Percentiles rank a stretch among this genome's conserved stretches.
These are phyloP conservation scores for Upupa epops DNA, from an alignment of 2,113 vertebrate species.

Conservation along the genomic window DNA sequence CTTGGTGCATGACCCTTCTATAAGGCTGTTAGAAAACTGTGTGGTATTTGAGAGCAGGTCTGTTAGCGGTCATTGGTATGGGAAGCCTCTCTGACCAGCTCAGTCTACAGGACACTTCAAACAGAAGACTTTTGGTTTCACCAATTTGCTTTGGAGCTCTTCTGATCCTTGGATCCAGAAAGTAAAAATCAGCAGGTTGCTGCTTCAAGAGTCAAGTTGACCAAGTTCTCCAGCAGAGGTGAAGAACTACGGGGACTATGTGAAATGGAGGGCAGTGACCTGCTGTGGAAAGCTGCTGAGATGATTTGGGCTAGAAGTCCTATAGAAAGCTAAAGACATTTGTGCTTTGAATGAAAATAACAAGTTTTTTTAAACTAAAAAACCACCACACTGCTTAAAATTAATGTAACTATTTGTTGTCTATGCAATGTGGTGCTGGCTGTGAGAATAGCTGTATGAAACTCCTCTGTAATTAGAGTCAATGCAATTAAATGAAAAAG, in stretches of 20 bases:
- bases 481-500: not conserved
- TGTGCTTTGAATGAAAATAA: not conserved
- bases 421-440: not conserved
- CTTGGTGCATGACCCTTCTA: not conserved
- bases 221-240: not conserved
- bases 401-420: not conserved
- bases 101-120: not conserved
- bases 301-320: not conserved
- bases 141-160: accelerated
- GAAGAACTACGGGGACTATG: not conserved
- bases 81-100: not conserved
- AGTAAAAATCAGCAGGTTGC: not conserved
- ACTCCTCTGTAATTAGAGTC: conserved; percentile 4
- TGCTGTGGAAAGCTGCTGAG: not conserved
- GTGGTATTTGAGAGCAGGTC: not conserved
- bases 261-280: not conserved
- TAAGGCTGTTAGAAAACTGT: not conserved
- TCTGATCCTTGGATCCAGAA: not conserved
- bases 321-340: not conserved
- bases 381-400: not conserved
- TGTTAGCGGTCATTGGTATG: accelerated
- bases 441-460: not conserved
- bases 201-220: not conserved
- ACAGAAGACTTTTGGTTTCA: not conserved
- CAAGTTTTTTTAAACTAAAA: not conserved